Evolutionary conservation across 2,888 invertebrate species (phyloP), one percentile per base, ranked within the genome.

Genomic region (Rhamnusium bicolor): DNA sequence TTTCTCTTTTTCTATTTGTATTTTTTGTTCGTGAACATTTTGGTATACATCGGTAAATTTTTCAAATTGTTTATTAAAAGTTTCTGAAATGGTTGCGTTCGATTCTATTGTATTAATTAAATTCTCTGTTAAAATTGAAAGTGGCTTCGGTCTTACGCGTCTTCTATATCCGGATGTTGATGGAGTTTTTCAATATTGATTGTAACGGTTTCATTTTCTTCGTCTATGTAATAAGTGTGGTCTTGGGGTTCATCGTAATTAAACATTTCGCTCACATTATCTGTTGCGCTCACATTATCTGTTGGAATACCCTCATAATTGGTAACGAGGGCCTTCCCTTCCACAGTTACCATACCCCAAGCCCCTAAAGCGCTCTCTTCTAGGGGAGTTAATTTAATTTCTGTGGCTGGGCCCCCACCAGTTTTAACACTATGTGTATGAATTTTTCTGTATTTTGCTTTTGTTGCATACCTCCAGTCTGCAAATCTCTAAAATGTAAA

Each of bases 341-440:
- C 60, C 6, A 74, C 71, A 7, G 74, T 63, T 8, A 74, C 74
- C 24, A 40, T 62, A 4, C 74, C 71, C 74, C 71, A 74, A 14
- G 68, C 68, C 5, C 46, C 10, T 16, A 75, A 32, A 10, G 72
- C 67, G 27, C 71, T 40, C 54, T 75, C 75, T 54, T 75, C 72
- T 16, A 71, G 24, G 1, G 51, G 61, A n/a, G 29, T 72, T n/a
- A 75, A 18, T 29, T 66, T 72, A 7, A 61, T 46, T 0, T 32
- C 49, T 1, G 8, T 19, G 5, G 4, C 18, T 10, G 63, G 53
- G 5, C 75, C 75, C 24, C 72, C 72, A 0, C 75, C 75, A 12
- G 75, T 75, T 72, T 61, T 21, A 10, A 56, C 53, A 6, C 19
- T 5, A 16, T 49, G 27, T 8, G 14, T 40, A 3, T 21, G 2